Evolutionary conservation across 2,797 vertebrate genomes (phyloP), one percentile per base, ranked within the genome.

Genomic region (Danio kyathit): DNA sequence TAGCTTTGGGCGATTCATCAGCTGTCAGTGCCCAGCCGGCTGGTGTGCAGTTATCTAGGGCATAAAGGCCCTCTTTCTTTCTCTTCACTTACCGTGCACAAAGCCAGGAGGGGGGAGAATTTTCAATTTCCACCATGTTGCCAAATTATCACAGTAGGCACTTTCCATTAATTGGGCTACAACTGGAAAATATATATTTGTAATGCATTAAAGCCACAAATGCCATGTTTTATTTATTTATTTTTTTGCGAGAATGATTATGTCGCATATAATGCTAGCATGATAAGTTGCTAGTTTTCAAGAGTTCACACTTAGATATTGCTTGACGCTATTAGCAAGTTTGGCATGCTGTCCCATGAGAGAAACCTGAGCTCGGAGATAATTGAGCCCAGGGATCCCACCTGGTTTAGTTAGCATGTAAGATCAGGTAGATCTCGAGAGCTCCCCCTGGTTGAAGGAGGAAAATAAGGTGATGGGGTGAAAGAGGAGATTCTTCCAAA

Each of bases 1-100:
- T 82, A 86, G 87, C 86, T 88, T 85, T 72, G 82, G 89, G 89
- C 88, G 83, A 84, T 90, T 92, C 82, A 87, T 92, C 88, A 92
- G 59, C 82, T 82, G 89, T 87, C 88, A 90, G 76, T 48, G 70
- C 64, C 78, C 79, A 52, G 81, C 49, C 49, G 87, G 86, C 83
- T 86, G 82, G 77, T 84, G 66, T 79, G 67, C 48, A 88, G 84
- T 83, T 85, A 85, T 85, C 64, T 72, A 69, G 21, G 76, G 87
- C 78, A 82, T 70, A 61, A 70, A 57, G 63, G 40, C 11, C 21
- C 21, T 57, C 4, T 4, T 12, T 66, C 7, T 41, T 19, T 70
- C 16, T 48, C 7, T 77, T 44, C 4, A 56, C 6, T 77, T 57
- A 56, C 57, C 3, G 2, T 41, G 16, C 21, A 60, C 65, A 59